Conservation (phyloP, 1,140 invertebrate species). For the Ceratosolen solmsi region DNA sequence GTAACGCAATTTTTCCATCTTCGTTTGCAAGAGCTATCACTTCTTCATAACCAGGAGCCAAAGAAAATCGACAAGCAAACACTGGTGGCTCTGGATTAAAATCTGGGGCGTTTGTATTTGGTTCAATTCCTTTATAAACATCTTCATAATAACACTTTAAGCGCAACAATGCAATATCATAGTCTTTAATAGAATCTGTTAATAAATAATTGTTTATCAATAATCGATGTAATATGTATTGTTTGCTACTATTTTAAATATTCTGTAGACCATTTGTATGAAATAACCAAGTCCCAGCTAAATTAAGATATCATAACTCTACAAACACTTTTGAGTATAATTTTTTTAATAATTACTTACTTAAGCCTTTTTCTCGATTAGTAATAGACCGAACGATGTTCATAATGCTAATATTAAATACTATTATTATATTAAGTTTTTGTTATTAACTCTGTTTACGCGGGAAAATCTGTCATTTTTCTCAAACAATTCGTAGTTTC, state of each 20-base stretch:
- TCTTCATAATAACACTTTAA: constrained; percentile 65
- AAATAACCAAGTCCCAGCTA: too few relatives aligned
- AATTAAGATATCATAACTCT: constrained; percentile 10
- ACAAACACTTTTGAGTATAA: not conserved
- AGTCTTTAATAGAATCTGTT: constrained; percentile 61
- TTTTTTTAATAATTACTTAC: constrained; percentile 56
- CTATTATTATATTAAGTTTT: too few relatives aligned
- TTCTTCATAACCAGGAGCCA: constrained; percentile 76
- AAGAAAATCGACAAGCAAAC: constrained; percentile 72
- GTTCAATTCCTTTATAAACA: constrained; percentile 67
- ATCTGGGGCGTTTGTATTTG: constrained; percentile 59
- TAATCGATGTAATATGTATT: not conserved
- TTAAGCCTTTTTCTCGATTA: constrained; percentile 63
- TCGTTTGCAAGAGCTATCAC: constrained; percentile 90
- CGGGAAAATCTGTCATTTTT: constrained; percentile 62
- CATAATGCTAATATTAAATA: constrained; percentile 52
- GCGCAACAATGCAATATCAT: constrained; percentile 65
- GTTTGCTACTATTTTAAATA: too few relatives aligned
- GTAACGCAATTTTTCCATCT: constrained; percentile 83
- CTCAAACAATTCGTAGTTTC: constrained; percentile 48
- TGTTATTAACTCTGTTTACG: constrained; percentile 36
- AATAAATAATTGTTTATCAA: constrained; percentile 11
- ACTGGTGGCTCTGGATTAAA: constrained; percentile 64
- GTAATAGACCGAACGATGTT: constrained; percentile 61
- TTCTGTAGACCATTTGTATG: too few relatives aligned